Base-by-base conservation (phyloP, 2,797 vertebrate species). In the Merluccius polli region DNA sequence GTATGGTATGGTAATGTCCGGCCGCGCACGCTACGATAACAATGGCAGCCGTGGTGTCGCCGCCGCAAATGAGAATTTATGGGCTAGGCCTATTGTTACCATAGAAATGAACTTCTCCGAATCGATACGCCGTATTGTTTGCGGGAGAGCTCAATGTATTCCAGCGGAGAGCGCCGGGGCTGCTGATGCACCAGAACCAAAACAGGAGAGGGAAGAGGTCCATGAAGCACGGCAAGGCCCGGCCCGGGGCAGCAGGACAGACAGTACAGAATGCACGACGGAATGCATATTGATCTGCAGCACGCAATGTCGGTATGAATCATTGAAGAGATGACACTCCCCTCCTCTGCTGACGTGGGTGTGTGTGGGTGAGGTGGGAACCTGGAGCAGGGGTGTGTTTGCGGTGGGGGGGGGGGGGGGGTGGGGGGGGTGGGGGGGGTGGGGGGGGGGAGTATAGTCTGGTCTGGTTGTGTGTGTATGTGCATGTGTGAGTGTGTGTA, bases 11-110 rank as follows among this genome's bases (percentile, higher is more conserved):
- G 82, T 89, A 87, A 90, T 88, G 79, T 83, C 79, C 87, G 86
- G 77, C 84, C 83, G 6, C 85, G 85, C 83, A 8, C 84, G 87
- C 80, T 70, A 82, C 81, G 87, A 87, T 84, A 84, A 87, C 84
- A 86, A 84, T 77, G 81, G 81, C 78, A 8, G 36, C 79, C 76
- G 78, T 81, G 86, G 82, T 77, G 44, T 7, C 41, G 80, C 33
- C 33, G 75, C 77, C 2, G 29, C 84, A 90, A 90, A 93, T 92
- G 82, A 91, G 84, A 89, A 92, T 91, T 87, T 88, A 92, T 91
- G 79, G 83, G 82, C 84, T 92, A 77, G 84, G 82, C 85, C 88
- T 87, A 71, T 1, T 16, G 41, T 48, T 48, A 4, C 41, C 41
- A 48, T 18, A 87, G 89, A 87, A 90, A 91, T 91, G 76, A 89